phyloP scores from a whole-genome alignment of 64 coral and sea anemone species.

The Porites lutea region DNA sequence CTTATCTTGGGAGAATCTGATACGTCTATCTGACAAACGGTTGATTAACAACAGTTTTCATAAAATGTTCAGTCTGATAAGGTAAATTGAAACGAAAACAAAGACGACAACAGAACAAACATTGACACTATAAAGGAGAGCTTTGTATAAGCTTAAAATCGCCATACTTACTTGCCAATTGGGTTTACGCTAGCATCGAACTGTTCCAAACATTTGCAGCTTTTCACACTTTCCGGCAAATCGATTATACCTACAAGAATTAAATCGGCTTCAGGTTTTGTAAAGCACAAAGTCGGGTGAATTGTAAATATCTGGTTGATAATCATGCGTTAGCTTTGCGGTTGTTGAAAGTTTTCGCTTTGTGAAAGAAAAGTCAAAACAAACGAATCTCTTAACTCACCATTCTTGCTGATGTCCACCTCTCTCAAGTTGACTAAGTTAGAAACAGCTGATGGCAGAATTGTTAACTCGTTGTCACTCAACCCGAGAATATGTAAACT shows the following conservation, averaged over 20 bases:
- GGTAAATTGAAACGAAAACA: slow-evolving; percentile 2
- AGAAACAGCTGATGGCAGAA: slow-evolving; percentile 85
- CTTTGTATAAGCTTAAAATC: not conserved
- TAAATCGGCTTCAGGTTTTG: not conserved
- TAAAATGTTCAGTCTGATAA: not conserved
- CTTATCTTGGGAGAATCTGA: not conserved
- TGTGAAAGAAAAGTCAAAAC: not conserved
- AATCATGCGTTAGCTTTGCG: not conserved
- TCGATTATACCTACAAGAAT: slow-evolving; percentile 87
- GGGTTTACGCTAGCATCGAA: slow-evolving; percentile 96
- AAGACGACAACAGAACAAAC: not conserved
- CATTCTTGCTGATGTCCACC: slow-evolving; percentile 96
- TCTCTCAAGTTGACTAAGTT: slow-evolving; percentile 86
- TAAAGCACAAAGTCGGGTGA: not conserved
- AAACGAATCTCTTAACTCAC: slow-evolving; percentile 34
- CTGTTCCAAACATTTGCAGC: slow-evolving; percentile 85
- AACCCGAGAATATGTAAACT: slow-evolving; percentile 85
- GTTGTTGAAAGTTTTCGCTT: not conserved
- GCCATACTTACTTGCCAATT: slow-evolving; percentile 85
- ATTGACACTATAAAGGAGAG: not conserved
- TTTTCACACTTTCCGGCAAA: slow-evolving; percentile 92
- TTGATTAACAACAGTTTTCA: not conserved
- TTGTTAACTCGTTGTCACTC: slow-evolving; percentile 89
- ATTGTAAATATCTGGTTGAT: slow-evolving; percentile 5
- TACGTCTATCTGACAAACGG: not conserved